A percentile compares a stretch with the other conserved stretches of the same genome.
Conservation (phyloP, 2,797 vertebrate species). For the Rhynchonycteris naso region DNA sequence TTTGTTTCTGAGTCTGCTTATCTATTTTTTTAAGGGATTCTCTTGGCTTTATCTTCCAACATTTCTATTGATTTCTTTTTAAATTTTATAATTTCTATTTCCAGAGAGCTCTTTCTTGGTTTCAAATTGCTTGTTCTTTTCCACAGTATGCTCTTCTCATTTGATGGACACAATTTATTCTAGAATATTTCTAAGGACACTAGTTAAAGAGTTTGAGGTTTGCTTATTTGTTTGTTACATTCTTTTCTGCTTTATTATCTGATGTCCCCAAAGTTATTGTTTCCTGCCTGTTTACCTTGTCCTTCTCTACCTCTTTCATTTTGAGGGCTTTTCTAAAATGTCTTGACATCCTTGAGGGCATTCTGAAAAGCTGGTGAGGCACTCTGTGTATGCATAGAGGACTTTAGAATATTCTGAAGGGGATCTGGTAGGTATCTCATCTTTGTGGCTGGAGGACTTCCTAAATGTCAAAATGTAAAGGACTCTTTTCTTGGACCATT, state of each 20-base stretch:
- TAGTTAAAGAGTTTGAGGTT: neutral
- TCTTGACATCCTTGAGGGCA: neutral
- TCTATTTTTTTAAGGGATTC: neutral
- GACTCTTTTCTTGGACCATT: neutral
- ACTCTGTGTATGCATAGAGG: neutral
- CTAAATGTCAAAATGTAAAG: neutral
- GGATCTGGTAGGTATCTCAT: neutral
- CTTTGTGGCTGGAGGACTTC: neutral
- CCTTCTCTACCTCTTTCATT: neutral
- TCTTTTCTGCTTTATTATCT: neutral
- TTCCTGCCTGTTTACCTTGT: neutral
- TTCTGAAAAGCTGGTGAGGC: neutral
- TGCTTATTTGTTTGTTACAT: neutral
- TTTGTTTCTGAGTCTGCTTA: neutral
- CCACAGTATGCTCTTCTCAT: neutral
- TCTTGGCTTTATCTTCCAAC: neutral
- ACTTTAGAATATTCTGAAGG: neutral
- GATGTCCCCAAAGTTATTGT: neutral
- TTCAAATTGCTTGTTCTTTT: neutral
- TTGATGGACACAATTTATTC: neutral
- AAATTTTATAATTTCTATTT: neutral
- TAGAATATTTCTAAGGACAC: neutral
- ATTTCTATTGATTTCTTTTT: neutral
- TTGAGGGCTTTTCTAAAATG: neutral
- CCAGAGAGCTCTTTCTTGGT: neutral